Evolutionary conservation across 2,888 invertebrate species (phyloP), one percentile per base, ranked within the genome.

Genomic region (Mythimna vitellina): DNA sequence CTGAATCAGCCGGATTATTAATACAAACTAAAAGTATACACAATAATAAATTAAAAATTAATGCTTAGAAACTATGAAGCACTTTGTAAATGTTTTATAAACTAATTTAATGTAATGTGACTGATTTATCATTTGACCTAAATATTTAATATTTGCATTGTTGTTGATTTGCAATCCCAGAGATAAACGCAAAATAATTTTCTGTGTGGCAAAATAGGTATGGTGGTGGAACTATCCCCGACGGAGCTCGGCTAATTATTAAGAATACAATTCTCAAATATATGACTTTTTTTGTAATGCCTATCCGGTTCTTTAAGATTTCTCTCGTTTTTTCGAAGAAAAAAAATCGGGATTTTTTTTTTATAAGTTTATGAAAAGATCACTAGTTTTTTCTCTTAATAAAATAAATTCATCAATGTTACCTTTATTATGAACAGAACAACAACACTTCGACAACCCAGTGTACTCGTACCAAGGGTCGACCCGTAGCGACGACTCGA

Each of bases 401-500:
- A 61, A 64, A 25, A 14, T 6, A 20, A 12, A 20, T 7, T 8
- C 12, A 62, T 53, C 7, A 38, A 57, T 62, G 4, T 14, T 12
- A 14, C 1, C 10, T 49, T 25, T 70, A 0, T 29, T 42, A 57
- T 60, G 1, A 38, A 73, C 90, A 98, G 98, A 98, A 90, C 97
- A 97, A 89, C 98, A 98, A 92, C 98, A 99, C 93, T 99, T 99
- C 92, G 99, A 99, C 94, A 99, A 99, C 96, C 99, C 99, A 0
- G 98, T 98, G 7, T 99, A 99, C 93, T 98, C 98, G 17, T 98
- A 97, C 94, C 97, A 98, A 91, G 90, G 91, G 0, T 93, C 94
- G 25, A 92, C 92, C 29, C 95, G 96, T 17, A 95, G 96, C 70
- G 97, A 97, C 81, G 97, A 97, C 86, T 95, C 96, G 0, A 86